Percentiles rank a stretch among this genome's conserved stretches.
These are phyloP conservation scores for Uria lomvia DNA, from an alignment of 2,113 vertebrate species.

Conservation along the genomic window DNA sequence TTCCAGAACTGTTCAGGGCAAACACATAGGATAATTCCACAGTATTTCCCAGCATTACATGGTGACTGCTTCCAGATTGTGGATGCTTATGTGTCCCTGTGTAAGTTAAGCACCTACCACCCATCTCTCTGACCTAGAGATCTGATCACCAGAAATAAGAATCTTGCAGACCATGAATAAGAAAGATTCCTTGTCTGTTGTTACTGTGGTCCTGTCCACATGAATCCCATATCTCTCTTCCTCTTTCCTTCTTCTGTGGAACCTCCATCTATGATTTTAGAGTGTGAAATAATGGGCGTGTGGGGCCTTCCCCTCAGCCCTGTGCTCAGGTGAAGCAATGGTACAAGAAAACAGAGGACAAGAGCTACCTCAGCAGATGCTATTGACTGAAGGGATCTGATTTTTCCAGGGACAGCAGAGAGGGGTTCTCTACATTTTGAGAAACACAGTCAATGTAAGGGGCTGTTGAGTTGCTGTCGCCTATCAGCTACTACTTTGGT, in stretches of 20 bases:
- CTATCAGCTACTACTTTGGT: background rate
- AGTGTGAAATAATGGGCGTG: background rate
- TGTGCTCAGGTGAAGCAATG: background rate
- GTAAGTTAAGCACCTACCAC: background rate
- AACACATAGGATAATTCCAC: background rate
- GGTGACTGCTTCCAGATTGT: background rate
- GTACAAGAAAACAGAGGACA: background rate
- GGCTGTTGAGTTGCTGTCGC: background rate
- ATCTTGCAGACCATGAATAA: background rate
- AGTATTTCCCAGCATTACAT: background rate
- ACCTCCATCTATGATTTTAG: background rate
- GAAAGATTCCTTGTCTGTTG: background rate
- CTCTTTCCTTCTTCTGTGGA: background rate
- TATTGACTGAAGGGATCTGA: background rate
- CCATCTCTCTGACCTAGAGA: background rate
- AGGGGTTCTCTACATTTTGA: background rate
- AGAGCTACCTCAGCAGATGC: background rate
- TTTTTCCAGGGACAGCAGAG: background rate
- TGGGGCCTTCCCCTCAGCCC: background rate
- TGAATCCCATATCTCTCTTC: background rate
- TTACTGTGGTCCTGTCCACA: background rate
- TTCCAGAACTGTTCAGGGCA: background rate
- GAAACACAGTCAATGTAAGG: background rate
- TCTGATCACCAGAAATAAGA: background rate
- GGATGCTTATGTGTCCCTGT: background rate